Conservation (phyloP, 2,797 vertebrate species). For the Paedocypris micromegethes region DNA sequence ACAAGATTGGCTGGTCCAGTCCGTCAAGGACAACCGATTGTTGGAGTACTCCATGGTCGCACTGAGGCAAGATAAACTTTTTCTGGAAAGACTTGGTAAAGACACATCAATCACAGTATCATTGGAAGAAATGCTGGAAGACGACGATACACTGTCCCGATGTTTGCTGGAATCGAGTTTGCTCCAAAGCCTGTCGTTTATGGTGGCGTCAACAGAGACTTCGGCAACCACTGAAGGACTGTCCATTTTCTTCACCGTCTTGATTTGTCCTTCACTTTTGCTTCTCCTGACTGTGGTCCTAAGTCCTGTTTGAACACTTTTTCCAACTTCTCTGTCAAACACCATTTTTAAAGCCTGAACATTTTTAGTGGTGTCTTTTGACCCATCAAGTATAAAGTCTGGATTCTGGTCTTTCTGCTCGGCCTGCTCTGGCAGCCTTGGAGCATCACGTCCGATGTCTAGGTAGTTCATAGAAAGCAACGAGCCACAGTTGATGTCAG, state of each 20-base stretch:
- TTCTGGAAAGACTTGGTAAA: slow-evolving; percentile 77
- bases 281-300: slow-evolving; percentile 62
- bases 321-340: slow-evolving; percentile 43
- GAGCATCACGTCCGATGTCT: slow-evolving; percentile 33
- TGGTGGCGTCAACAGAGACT: slow-evolving; percentile 76
- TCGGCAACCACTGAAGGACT: slow-evolving; percentile 68
- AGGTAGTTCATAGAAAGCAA: slow-evolving; percentile 39
- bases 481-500: slow-evolving; percentile 16
- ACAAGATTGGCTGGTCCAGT: slow-evolving; percentile 56
- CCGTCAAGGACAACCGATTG: slow-evolving; percentile 41
- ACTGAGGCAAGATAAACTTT: slow-evolving; percentile 69
- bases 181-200: slow-evolving; percentile 85
- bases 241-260: slow-evolving; percentile 5
- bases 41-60: slow-evolving; percentile 51
- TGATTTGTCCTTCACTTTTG: slow-evolving; percentile 71
- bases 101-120: slow-evolving; percentile 92
- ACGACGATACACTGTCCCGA: slow-evolving; percentile 85
- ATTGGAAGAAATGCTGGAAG: slow-evolving; percentile 89
- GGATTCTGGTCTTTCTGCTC: slow-evolving; percentile 25
- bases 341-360: slow-evolving; percentile 47
- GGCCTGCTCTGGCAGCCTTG: slow-evolving; percentile 14
- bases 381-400: slow-evolving; percentile 10
- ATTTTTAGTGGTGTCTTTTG: slow-evolving; percentile 27
- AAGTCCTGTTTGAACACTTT: slow-evolving; percentile 42
- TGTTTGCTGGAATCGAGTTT: slow-evolving; percentile 77